Conservation (phyloP, 2,888 invertebrate genomes). For the Drosophila phalerata region DNA sequence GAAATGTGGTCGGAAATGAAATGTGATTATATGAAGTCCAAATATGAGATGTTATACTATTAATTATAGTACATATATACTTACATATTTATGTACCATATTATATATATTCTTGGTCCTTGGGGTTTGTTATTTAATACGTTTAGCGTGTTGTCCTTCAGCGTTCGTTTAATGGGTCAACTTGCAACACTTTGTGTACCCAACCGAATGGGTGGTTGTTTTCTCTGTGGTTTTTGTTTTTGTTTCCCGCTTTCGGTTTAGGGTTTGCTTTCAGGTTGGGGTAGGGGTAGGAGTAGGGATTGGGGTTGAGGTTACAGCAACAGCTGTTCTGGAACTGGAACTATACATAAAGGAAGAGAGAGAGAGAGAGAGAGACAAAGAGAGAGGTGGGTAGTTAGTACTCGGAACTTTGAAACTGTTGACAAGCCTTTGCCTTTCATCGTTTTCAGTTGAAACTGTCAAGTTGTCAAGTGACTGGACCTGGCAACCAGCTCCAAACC, state of each 20-base stretch:
- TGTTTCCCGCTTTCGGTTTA: not conserved
- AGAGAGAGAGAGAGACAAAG: not conserved
- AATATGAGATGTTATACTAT: not conserved
- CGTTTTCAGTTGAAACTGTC: conserved; percentile 22
- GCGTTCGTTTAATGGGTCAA: conserved; percentile 33
- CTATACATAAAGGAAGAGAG: not conserved
- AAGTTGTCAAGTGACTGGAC: conserved; percentile 25
- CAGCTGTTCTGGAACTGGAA: conserved; percentile 36
- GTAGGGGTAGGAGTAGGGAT: not conserved
- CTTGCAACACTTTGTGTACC: conserved; percentile 14
- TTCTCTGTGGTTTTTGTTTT: conserved; percentile 1
- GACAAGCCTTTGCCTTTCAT: conserved; percentile 23
- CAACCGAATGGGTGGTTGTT: conserved; percentile 19
- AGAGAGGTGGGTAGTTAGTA: not conserved
- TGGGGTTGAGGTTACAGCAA: conserved; percentile 7
- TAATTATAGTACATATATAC: not conserved
- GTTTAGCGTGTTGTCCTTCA: conserved; percentile 15
- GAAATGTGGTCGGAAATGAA: conserved; percentile 6
- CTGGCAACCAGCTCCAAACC: conserved; percentile 1
- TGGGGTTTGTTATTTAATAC: conserved; percentile 21
- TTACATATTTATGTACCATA: not conserved
- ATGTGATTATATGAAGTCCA: not conserved
- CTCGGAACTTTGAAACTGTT: conserved; percentile 15
- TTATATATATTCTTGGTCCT: conserved; percentile 5
- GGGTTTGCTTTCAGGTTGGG: not conserved